These are phyloP conservation scores for Metopolophium dirhodum DNA, from an alignment of 1,140 invertebrate genomes.

Conservation along the genomic window DNA sequence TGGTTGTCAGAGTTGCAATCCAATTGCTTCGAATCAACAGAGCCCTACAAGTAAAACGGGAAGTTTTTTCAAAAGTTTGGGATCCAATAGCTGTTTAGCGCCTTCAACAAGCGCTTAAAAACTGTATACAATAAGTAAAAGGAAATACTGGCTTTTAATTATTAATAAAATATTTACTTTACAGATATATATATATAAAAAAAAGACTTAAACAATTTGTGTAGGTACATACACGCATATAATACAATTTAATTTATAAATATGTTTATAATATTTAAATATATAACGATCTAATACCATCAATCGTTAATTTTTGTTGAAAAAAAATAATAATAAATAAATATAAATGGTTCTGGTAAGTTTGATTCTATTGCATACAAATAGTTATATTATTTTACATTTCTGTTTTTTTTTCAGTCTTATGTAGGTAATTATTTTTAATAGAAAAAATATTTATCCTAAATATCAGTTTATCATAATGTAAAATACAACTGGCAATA, in stretches of 20 bases:
- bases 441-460: not conserved
- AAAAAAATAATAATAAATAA: not conserved
- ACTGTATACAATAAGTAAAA: not conserved
- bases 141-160: slow-evolving; percentile 31
- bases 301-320: not conserved
- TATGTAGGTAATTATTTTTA: not conserved
- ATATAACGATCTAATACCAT: slow-evolving; percentile 22
- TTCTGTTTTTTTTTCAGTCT: slow-evolving; percentile 25
- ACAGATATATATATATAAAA: slow-evolving; percentile 45
- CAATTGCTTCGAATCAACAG: slow-evolving; percentile 63
- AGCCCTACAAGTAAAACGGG: slow-evolving; percentile 57
- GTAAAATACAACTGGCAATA: not conserved
- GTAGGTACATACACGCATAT: slow-evolving; percentile 7
- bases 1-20: slow-evolving; percentile 78
- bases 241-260: slow-evolving; percentile 37
- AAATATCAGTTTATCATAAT: not conserved
- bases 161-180: slow-evolving; percentile 53
- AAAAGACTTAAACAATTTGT: slow-evolving; percentile 38
- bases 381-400: slow-evolving; percentile 15
- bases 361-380: slow-evolving; percentile 32
- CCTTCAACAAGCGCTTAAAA: slow-evolving; percentile 37
- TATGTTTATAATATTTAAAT: slow-evolving; percentile 32
- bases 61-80: slow-evolving; percentile 50
- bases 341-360: not conserved
- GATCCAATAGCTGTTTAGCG: slow-evolving; percentile 44